A percentile compares a stretch with the other conserved stretches of the same genome.
Conservation (phyloP, 2,797 vertebrate species). For the Oreochromis mossambicus region DNA sequence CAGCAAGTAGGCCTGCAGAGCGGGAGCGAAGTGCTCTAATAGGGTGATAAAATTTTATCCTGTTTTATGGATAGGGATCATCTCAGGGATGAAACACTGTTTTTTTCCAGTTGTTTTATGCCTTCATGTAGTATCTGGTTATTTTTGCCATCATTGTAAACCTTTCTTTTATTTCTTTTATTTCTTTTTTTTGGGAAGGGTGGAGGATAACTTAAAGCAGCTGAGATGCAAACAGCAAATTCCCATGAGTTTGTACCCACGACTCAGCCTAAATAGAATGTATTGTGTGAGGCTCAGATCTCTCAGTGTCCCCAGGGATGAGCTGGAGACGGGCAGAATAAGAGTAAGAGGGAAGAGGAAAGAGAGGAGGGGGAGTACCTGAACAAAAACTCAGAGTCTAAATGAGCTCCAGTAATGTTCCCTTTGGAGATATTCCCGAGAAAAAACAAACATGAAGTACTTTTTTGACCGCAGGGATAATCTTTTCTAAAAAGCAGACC, state of each 20-base stretch:
- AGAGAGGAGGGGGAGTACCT: background rate
- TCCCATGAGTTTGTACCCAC: background rate
- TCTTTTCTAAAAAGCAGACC: slow-evolving; percentile 9
- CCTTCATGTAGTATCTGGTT: background rate
- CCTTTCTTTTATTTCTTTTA: background rate
- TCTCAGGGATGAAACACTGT: background rate
- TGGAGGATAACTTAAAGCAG: background rate
- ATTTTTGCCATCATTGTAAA: background rate
- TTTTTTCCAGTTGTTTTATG: background rate
- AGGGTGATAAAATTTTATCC: background rate
- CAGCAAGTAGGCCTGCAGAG: no score
- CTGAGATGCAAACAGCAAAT: slow-evolving; percentile 14
- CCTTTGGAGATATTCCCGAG: slow-evolving; percentile 39
- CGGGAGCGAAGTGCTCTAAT: no score
- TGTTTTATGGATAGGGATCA: background rate
- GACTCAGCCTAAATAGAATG: slow-evolving; percentile 4
- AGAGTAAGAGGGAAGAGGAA: background rate
- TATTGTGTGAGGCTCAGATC: slow-evolving; percentile 20
- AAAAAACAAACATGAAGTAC: slow-evolving; percentile 41
- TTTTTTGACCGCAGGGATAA: slow-evolving; percentile 48
- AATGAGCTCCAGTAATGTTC: slow-evolving; percentile 46
- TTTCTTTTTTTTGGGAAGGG: background rate
- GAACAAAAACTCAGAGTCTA: slow-evolving; percentile 39
- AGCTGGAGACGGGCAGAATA: background rate
- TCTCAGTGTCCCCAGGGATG: slow-evolving; percentile 8